Conservation (phyloP, 30 jellyfish, hydroid and myxozoan genomes). For the Aurelia sp. region DNA sequence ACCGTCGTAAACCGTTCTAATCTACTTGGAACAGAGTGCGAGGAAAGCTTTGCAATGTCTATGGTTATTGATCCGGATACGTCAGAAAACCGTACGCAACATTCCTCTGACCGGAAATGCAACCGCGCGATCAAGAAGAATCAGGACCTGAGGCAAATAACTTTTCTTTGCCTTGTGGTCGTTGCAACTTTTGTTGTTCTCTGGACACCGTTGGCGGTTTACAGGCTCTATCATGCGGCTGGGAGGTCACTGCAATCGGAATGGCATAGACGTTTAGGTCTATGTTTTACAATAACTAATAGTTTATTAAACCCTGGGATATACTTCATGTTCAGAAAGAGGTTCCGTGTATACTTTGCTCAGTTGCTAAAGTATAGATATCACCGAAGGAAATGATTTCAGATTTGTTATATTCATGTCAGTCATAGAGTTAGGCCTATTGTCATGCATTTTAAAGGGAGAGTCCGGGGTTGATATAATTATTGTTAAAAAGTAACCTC, state of each 20-base stretch:
- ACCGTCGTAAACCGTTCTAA: neutral
- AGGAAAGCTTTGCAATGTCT: neutral
- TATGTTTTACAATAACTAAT: constrained; percentile 25
- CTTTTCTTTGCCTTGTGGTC: constrained; percentile 8
- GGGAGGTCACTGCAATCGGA: neutral
- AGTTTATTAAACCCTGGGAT: constrained; percentile 25
- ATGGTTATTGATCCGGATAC: neutral
- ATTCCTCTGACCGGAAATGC: neutral
- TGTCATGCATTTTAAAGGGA: too few species aligned
- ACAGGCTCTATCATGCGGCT: constrained; percentile 8
- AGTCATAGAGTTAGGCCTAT: too few species aligned
- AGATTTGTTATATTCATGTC: too few species aligned
- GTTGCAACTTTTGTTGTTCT: constrained; percentile 11
- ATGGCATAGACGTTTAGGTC: neutral
- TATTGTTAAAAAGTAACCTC: too few species aligned
- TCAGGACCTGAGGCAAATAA: neutral
- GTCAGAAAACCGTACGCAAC: neutral
- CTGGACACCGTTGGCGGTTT: constrained; percentile 36
- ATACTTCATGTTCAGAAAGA: constrained; percentile 9
- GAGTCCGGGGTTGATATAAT: too few species aligned
- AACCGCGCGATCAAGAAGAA: neutral
- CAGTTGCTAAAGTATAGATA: neutral
- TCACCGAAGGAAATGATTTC: too few species aligned
- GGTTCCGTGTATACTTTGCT: constrained; percentile 1
- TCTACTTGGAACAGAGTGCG: neutral